Percentiles rank a stretch among this genome's conserved stretches.
phyloP scores from a whole-genome alignment of 1,140 invertebrate species.

The Drosophila bocqueti region DNA sequence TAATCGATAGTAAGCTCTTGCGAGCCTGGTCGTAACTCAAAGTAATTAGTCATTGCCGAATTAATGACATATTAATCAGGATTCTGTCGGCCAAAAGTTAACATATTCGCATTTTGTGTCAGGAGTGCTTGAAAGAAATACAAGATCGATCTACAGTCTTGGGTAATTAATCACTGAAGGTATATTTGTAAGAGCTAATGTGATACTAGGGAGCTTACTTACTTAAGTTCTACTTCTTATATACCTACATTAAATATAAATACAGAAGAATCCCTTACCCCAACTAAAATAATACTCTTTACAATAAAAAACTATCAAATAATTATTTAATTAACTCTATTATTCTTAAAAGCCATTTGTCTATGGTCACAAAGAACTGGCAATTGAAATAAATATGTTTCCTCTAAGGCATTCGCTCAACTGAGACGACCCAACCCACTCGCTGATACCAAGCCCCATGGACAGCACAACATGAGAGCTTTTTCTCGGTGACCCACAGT shows the following conservation, averaged over 20 bases:
- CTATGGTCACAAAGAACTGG: slow-evolving; percentile 1
- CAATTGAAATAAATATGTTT: slow-evolving; percentile 19
- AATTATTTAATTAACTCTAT: not conserved
- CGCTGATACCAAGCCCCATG: not conserved
- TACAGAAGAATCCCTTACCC: too few species aligned
- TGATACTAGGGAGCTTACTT: too few species aligned
- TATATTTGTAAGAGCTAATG: too few species aligned
- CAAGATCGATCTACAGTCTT: not conserved
- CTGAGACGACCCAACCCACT: slow-evolving; percentile 10
- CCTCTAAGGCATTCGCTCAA: slow-evolving; percentile 9
- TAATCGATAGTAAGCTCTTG: slow-evolving; percentile 38
- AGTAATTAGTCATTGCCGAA: slow-evolving; percentile 70
- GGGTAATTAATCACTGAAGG: slow-evolving; percentile 16
- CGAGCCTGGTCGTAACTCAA: slow-evolving; percentile 40
- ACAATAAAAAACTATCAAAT: not conserved
- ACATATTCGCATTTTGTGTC: not conserved
- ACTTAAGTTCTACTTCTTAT: too few species aligned
- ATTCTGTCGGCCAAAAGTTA: not conserved
- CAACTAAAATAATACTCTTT: too few species aligned
- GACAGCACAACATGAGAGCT: not conserved
- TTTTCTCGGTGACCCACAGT: slow-evolving; percentile 43
- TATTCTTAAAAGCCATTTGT: not conserved
- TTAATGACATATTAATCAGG: slow-evolving; percentile 37
- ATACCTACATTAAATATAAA: too few species aligned
- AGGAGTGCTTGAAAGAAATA: not conserved